Base-by-base conservation (phyloP, 1,140 invertebrate genomes). In the Branchinecta lynchi region DNA sequence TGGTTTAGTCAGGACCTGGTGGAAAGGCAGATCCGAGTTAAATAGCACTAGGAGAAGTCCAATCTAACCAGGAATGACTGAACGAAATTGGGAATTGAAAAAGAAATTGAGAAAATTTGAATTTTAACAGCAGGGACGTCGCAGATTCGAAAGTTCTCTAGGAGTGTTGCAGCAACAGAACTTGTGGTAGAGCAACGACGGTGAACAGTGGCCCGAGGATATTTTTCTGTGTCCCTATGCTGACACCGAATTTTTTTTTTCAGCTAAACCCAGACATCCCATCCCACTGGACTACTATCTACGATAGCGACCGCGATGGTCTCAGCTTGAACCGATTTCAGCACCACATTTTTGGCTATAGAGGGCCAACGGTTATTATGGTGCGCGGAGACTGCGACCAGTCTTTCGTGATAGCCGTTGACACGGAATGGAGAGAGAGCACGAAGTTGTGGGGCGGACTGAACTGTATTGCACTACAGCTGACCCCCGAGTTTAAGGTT, bases 291-390 rank as follows among this genome's bases (percentile, higher is more conserved):
- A 85, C 85, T 7, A 80, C 87, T 45, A 79, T 95, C 15, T 96
- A 94, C 79, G 86, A 87, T 73, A 90, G 89, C 67, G 83, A 86
- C 73, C 84, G 90, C 69, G 87, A 93, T 76, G 92, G 92, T 5
- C 78, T 90, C 8, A 91, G 90, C 32, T 84, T 87, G 45, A 96
- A 94, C 81, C 84, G 92, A 15, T 92, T 96, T 78, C 79, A 88
- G 74, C 88, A 92, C 76, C 92, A 94, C 78, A 87, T 93, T 3
- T 81, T 91, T 20, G 86, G 86, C 8, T 96, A 95, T 79, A 78
- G 87, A 67, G 90, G 91, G 5, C 88, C 91, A 0, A 91, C 89
- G 0, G 77, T 93, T 20, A 83, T 87, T n/a, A 82, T 93, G 70
- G 75, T 93, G 77, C 84, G 84, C 67, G 84, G 79, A 65, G 84